Percentiles rank a stretch among this genome's conserved stretches.
These are phyloP conservation scores for Chironomus tepperi DNA, from an alignment of 1,140 invertebrate species.

Conservation along the genomic window DNA sequence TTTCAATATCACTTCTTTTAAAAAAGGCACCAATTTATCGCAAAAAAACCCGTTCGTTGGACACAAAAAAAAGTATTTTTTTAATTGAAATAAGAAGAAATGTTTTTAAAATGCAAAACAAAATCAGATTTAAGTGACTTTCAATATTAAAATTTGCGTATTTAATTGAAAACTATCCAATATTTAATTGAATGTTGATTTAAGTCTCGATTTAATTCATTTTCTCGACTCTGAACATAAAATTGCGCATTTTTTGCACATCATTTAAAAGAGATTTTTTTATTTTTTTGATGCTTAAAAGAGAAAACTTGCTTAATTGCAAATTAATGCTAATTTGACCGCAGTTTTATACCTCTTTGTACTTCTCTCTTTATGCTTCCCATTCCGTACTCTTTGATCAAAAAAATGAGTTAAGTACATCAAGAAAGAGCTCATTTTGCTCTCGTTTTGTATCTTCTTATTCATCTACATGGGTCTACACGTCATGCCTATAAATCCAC, in stretches of 20 bases:
- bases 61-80: too few relatives aligned
- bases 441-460: not conserved
- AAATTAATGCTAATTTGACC: not conserved
- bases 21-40: too few relatives aligned
- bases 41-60: too few relatives aligned
- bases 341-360: not conserved
- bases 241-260: not conserved
- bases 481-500: not conserved
- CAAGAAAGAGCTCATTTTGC: not conserved
- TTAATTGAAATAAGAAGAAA: too few relatives aligned
- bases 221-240: not conserved
- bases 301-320: slow-evolving; percentile 1
- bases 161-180: not conserved
- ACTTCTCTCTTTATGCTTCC: not conserved
- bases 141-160: too few relatives aligned
- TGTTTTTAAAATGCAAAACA: too few relatives aligned
- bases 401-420: not conserved
- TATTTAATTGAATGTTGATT: not conserved
- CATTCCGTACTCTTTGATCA: too few relatives aligned
- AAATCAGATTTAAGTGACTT: too few relatives aligned
- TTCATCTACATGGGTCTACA: not conserved
- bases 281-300: not conserved
- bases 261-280: not conserved
- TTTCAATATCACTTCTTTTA: too few relatives aligned
- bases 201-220: not conserved